These are phyloP conservation scores for Caenorhabditis brenneri DNA, from an alignment of 1,140 invertebrate species.

Conservation along the genomic window DNA sequence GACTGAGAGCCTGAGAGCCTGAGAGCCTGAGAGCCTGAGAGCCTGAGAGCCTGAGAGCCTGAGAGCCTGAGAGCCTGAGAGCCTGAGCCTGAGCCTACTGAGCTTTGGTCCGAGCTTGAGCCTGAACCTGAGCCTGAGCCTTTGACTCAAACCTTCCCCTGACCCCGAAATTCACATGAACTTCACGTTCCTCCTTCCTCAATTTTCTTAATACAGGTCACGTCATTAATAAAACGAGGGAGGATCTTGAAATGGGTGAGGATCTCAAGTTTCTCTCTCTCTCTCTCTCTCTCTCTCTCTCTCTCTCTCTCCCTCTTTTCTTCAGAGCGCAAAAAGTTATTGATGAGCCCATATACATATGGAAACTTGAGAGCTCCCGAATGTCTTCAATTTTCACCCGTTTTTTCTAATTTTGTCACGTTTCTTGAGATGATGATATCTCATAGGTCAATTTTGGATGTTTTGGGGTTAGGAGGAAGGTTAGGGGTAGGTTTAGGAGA, in stretches of 20 bases:
- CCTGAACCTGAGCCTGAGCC: too few species aligned
- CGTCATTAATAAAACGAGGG: background rate
- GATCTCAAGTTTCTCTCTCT: constrained; percentile 35
- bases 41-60: too few species aligned
- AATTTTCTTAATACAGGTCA: background rate
- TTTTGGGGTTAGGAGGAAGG: too few species aligned
- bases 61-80: too few species aligned
- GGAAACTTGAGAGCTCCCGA: background rate
- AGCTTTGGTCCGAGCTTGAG: too few species aligned
- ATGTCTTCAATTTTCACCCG: background rate
- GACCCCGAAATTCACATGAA: background rate
- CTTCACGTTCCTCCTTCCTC: background rate
- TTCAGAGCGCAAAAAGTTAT: background rate
- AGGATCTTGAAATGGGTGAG: background rate
- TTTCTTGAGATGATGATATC: background rate
- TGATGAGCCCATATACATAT: background rate
- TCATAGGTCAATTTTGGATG: background rate
- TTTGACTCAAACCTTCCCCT: background rate
- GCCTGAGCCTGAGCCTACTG: too few species aligned
- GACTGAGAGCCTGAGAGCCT: too few species aligned
- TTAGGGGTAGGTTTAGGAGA: too few species aligned
- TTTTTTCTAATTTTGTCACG: constrained; percentile 27
- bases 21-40: too few species aligned
- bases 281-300: too few species aligned
- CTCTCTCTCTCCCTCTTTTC: too few species aligned